Conservation (phyloP, 2,888 invertebrate genomes). For the Hypena proboscidalis region DNA sequence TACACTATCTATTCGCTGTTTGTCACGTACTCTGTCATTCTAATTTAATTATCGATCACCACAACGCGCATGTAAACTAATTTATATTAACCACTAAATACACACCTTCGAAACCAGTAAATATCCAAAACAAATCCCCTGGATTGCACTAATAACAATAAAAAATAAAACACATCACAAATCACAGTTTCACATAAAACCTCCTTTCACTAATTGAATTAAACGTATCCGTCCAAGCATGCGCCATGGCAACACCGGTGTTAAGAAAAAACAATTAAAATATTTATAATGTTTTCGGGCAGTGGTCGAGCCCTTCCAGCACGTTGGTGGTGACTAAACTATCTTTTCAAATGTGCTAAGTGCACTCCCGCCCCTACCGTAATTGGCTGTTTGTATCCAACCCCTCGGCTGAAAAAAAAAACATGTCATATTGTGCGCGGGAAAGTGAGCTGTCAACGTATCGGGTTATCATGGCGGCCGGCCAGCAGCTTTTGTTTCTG, state of each 20-base stretch:
- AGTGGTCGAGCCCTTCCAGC: conserved; percentile 69
- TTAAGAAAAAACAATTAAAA: conserved; percentile 38
- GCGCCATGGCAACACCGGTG: conserved; percentile 68
- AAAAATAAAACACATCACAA: conserved; percentile 66
- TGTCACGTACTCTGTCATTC: conserved; percentile 27
- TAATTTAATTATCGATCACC: conserved; percentile 36
- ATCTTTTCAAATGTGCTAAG: conserved; percentile 72
- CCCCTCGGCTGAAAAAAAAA: conserved; percentile 79
- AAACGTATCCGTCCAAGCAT: conserved; percentile 65
- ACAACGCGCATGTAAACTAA: background rate
- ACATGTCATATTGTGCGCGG: conserved; percentile 83
- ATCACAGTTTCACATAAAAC: conserved; percentile 71
- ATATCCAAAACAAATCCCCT: conserved; percentile 55
- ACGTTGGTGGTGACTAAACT: conserved; percentile 77
- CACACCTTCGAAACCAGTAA: conserved; percentile 53
- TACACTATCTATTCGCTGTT: conserved; percentile 1
- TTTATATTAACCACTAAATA: conserved; percentile 15
- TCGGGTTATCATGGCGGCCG: conserved; percentile 66
- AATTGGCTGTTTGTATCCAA: conserved; percentile 84
- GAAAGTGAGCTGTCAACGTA: conserved; percentile 78
- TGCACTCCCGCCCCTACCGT: conserved; percentile 78
- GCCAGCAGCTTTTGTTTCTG: conserved; percentile 70
- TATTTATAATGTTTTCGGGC: conserved; percentile 40
- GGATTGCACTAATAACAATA: conserved; percentile 41
- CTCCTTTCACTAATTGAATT: conserved; percentile 78